Evolutionary conservation across 2,113 vertebrate genomes (phyloP).

Genomic region (cattle (Bos taurus)): DNA sequence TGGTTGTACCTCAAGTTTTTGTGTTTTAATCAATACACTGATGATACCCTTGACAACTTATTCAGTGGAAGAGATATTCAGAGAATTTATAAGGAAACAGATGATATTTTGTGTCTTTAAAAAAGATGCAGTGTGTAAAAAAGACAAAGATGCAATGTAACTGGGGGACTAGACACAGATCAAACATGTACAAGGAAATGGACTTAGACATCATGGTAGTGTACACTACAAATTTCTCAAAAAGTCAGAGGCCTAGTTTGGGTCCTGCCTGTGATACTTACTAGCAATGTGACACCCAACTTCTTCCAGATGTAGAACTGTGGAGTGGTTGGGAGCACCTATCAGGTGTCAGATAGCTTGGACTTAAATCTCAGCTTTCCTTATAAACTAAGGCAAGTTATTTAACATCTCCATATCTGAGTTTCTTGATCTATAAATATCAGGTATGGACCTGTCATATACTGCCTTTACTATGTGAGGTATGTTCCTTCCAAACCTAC

Average conservation of each 20-base stretch:
- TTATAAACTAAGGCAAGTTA: background rate
- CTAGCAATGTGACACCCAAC: background rate
- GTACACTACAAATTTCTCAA: background rate
- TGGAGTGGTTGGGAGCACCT: background rate
- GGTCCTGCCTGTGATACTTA: background rate
- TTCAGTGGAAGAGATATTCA: background rate
- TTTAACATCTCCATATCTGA: background rate
- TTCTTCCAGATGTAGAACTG: background rate
- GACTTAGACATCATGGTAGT: background rate
- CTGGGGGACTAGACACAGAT: background rate
- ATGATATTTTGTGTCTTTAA: background rate
- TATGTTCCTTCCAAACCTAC: background rate
- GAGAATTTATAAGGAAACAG: background rate
- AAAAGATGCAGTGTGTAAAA: background rate
- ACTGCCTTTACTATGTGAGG: background rate
- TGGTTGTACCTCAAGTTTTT: background rate
- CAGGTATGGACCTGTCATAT: background rate
- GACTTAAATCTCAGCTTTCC: background rate
- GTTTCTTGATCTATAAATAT: background rate
- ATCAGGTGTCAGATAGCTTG: background rate
- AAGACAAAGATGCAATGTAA: background rate
- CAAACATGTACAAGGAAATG: background rate
- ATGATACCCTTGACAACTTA: background rate
- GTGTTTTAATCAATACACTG: background rate
- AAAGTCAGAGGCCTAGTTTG: background rate